Percentiles rank a stretch among this genome's conserved stretches.
phyloP scores from a whole-genome alignment of 2,797 vertebrate species.

The Cephalopachus bancanus region DNA sequence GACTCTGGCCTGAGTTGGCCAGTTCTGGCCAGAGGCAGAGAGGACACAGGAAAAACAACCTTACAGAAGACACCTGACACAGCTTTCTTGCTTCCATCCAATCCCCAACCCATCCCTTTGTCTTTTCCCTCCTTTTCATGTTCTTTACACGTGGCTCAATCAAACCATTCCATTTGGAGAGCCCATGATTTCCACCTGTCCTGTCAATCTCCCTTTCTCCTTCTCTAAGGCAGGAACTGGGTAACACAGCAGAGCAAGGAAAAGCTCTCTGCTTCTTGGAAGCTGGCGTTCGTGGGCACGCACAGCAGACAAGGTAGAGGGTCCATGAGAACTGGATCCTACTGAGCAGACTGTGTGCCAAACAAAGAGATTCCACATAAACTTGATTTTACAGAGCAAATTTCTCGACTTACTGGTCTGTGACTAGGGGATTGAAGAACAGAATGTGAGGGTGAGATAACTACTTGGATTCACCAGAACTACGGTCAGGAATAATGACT shows the following conservation, averaged over 20 bases:
- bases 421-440: background rate
- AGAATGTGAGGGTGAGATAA: background rate
- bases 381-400: background rate
- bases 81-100: background rate
- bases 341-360: background rate
- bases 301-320: background rate
- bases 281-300: background rate
- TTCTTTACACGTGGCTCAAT: background rate
- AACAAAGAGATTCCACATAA: background rate
- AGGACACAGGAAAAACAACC: background rate
- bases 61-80: background rate
- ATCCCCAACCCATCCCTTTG: background rate
- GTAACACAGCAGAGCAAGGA: background rate
- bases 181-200: background rate
- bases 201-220: background rate
- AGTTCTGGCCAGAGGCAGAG: background rate
- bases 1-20: background rate
- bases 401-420: background rate
- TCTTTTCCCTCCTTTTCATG: background rate
- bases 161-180: background rate
- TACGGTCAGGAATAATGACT: background rate
- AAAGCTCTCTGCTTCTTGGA: background rate
- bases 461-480: background rate
- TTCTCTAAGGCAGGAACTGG: background rate
- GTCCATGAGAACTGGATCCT: background rate